phyloP scores from a whole-genome alignment of 2,113 vertebrate species.

The Leucosticte australis region DNA sequence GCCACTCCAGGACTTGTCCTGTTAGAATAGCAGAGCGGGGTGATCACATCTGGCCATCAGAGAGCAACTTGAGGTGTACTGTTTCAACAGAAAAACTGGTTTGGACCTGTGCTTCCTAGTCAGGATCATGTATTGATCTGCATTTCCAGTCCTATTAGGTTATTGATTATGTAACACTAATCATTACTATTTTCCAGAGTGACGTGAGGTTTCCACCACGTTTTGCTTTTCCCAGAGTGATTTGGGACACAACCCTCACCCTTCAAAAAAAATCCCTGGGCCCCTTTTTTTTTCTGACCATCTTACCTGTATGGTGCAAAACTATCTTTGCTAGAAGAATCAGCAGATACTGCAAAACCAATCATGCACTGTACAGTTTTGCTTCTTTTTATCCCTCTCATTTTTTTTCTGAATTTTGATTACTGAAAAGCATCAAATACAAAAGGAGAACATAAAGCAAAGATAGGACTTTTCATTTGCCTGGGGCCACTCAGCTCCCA shows the following conservation, averaged over 20 bases:
- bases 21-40: background rate
- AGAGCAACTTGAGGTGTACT: background rate
- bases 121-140: background rate
- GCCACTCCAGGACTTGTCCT: background rate
- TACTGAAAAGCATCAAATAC: background rate
- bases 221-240: background rate
- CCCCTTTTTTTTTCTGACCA: background rate
- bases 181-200: background rate
- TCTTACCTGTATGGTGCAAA: background rate
- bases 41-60: background rate
- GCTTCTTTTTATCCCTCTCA: background rate
- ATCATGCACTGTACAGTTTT: background rate
- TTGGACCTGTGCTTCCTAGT: background rate
- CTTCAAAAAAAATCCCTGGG: background rate
- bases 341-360: background rate
- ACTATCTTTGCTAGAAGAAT: background rate
- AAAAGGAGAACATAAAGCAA: background rate
- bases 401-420: background rate
- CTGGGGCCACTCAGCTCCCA: background rate
- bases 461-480: background rate
- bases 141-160: background rate
- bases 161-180: background rate
- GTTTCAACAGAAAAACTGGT: background rate
- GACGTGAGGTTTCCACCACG: background rate
- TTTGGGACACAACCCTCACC: rapidly evolving